Percentiles rank a stretch among this genome's conserved stretches.
Evolutionary conservation across 2,888 invertebrate species (phyloP).

Genomic region (Brachynemurus nebulosus): DNA sequence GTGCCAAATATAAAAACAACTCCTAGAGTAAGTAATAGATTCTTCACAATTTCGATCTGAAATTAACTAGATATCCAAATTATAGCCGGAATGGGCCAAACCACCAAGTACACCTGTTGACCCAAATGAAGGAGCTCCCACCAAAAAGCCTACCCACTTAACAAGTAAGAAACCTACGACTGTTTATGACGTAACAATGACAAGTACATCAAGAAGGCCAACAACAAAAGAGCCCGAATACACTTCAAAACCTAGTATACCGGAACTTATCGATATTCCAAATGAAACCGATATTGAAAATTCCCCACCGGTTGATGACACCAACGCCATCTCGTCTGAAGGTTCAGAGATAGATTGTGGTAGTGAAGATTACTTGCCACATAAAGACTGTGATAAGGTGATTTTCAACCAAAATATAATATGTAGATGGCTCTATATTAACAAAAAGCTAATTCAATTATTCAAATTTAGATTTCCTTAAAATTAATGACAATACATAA

Average conservation of each 20-base stretch:
- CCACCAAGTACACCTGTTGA: slow-evolving; percentile 53
- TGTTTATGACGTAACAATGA: slow-evolving; percentile 10
- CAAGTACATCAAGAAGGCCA: slow-evolving; percentile 17
- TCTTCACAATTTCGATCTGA: not conserved
- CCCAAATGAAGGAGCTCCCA: slow-evolving; percentile 20
- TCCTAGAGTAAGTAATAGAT: slow-evolving; percentile 42
- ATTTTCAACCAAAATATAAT: no score
- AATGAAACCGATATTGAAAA: slow-evolving; percentile 12
- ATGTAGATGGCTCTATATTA: no score
- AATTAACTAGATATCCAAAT: slow-evolving; percentile 11
- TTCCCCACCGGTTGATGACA: slow-evolving; percentile 33
- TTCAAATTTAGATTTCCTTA: no score
- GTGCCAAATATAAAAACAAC: slow-evolving; percentile 49
- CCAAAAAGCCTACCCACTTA: slow-evolving; percentile 22
- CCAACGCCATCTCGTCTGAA: slow-evolving; percentile 33
- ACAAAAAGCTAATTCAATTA: no score
- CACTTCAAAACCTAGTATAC: slow-evolving; percentile 16
- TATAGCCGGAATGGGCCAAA: slow-evolving; percentile 67
- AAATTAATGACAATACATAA: no score
- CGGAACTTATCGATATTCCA: slow-evolving; percentile 7
- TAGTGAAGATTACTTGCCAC: slow-evolving; percentile 40
- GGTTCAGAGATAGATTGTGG: slow-evolving; percentile 33
- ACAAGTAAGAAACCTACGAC: slow-evolving; percentile 12
- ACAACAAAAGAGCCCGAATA: slow-evolving; percentile 15
- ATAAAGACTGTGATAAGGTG: slow-evolving; percentile 44